Conservation (phyloP, 2,888 invertebrate genomes). For the Drosophila suboccidentalis region DNA sequence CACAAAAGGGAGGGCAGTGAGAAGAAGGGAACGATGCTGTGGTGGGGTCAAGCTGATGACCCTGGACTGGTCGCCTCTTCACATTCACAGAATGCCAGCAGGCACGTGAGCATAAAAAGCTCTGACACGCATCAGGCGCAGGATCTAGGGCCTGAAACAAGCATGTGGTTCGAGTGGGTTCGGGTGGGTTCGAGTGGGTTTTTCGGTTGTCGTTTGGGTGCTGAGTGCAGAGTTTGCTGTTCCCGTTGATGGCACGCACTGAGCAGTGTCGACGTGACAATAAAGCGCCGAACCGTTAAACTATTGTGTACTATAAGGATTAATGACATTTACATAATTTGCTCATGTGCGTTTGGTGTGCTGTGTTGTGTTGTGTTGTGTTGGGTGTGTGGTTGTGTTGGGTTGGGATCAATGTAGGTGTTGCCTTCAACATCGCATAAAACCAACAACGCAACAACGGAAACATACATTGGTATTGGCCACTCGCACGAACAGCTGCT, state of each 20-base stretch:
- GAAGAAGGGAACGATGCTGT: background rate
- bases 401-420: constrained; percentile 13
- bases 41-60: constrained; percentile 20
- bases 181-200: background rate
- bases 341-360: constrained; percentile 55
- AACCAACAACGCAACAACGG: constrained; percentile 56
- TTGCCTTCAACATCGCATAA: constrained; percentile 47
- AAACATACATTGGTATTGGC: constrained; percentile 60
- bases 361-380: constrained; percentile 3
- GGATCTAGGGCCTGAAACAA: constrained; percentile 21
- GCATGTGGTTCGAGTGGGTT: constrained; percentile 6
- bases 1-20: constrained; percentile 42
- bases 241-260: constrained; percentile 58
- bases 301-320: constrained; percentile 82
- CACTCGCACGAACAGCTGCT: constrained; percentile 78
- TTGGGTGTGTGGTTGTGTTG: constrained; percentile 19
- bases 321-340: constrained; percentile 83
- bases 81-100: constrained; percentile 38
- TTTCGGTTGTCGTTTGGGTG: constrained; percentile 22
- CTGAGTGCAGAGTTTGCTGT: constrained; percentile 47
- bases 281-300: constrained; percentile 81
- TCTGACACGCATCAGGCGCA: constrained; percentile 51
- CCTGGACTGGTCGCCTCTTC: constrained; percentile 17
- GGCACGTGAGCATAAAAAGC: constrained; percentile 64
- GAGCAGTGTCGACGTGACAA: constrained; percentile 75